Evolutionary conservation across 2,888 invertebrate species (phyloP), one percentile per base, ranked within the genome.

Genomic region (Biston betularia): DNA sequence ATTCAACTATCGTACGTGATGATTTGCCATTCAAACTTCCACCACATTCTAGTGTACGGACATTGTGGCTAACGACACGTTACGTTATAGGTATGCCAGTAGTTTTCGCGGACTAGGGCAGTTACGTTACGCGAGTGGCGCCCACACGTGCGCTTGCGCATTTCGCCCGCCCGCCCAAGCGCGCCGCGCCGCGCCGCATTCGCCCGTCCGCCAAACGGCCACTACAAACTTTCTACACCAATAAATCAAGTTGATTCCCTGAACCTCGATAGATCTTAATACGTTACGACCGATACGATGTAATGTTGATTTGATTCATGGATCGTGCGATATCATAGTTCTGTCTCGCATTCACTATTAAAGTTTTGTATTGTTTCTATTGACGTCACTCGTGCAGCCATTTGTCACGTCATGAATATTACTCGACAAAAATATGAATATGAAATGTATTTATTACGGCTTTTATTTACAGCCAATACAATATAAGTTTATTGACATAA

Each of bases 341-440:
- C 48, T 52, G 46, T 57, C 48, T 57, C 34, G 14, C 33, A 40
- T 52, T 57, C 54, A 50, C 45, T 44, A 59, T 63, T 50, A 14
- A 63, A 58, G 33, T 58, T 52, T 50, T 64, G 44, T 54, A 44
- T 52, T 57, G 56, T 11, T 60, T 60, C 9, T 49, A 50, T 68
- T 65, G 75, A 78, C 81, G 79, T 79, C 76, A 79, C 75, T 69
- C 64, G 58, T 45, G 65, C 52, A 75, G 72, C 73, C 80, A 79
- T 82, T 83, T 84, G 84, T 85, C 80, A 77, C 80, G 79, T 77
- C 80, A 81, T 82, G 84, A 84, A 82, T 83, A 80, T n/a, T 78
- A 9, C 9, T 38, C 38, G 9, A 9, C 38, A 38, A 38, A 9
- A 0, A 3, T 24, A 1, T 24, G 24, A 0, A 3, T 24, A 1